These are phyloP conservation scores for Catocala sponsa DNA, from an alignment of 2,888 invertebrate genomes.

Conservation along the genomic window DNA sequence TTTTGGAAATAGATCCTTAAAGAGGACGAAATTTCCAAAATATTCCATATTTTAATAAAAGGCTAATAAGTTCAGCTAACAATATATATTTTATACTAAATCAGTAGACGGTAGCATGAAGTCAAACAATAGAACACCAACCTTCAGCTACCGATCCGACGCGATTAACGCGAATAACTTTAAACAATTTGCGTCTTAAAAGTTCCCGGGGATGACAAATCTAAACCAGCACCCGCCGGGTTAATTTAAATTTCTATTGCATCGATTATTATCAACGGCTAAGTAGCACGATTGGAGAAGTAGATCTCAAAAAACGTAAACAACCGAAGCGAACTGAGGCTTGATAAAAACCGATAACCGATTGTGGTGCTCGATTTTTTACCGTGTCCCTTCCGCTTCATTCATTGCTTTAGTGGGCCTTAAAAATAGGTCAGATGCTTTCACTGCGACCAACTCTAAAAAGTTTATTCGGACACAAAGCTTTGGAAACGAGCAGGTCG, in stretches of 20 bases:
- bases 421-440: conserved; percentile 45
- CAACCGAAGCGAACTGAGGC: conserved; percentile 28
- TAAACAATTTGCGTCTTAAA: no score
- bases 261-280: neutral
- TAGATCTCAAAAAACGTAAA: conserved; percentile 12
- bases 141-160: no score
- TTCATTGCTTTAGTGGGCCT: conserved; percentile 41
- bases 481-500: conserved; percentile 28
- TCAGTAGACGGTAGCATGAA: no score
- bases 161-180: no score
- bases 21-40: no score
- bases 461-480: conserved; percentile 34
- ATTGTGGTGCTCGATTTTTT: conserved; percentile 41
- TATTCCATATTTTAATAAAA: no score
- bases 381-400: conserved; percentile 35
- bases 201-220: no score
- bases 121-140: no score
- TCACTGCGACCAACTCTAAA: conserved; percentile 38
- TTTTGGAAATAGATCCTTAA: no score
- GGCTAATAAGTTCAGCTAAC: no score
- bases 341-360: conserved; percentile 41
- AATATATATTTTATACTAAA: no score
- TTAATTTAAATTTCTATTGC: neutral
- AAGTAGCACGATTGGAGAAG: neutral
- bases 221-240: no score